Evolutionary conservation across 2,888 invertebrate species (phyloP).

Genomic region (Julus scandinavius): DNA sequence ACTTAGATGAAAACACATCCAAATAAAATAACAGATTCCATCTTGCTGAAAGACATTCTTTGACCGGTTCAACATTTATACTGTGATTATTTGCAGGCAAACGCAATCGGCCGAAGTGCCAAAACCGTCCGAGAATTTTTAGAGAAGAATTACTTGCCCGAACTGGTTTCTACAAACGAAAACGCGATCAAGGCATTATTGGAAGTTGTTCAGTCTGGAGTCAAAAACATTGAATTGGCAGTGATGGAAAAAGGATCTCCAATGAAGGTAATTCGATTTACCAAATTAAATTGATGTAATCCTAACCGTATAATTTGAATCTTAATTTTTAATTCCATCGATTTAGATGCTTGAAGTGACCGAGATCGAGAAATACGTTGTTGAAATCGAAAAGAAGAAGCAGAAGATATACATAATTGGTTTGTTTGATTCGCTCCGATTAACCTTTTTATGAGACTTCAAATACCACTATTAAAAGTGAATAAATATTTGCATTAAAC

Average conservation of each 20-base stretch:
- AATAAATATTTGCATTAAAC: background rate
- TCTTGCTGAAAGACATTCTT: no score
- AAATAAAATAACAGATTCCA: no score
- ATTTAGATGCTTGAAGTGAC: conserved; percentile 86
- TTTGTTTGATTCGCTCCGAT: background rate
- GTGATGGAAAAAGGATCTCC: conserved; percentile 82
- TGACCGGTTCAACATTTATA: no score
- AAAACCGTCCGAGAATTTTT: conserved; percentile 97
- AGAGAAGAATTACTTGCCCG: conserved; percentile 94
- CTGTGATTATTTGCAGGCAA: conserved; percentile 74
- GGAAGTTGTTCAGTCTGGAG: conserved; percentile 98
- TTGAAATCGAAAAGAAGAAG: conserved; percentile 96
- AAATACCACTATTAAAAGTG: background rate
- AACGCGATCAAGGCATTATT: conserved; percentile 84
- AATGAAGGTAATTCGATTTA: conserved; percentile 63
- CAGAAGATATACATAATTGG: conserved; percentile 78
- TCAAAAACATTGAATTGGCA: conserved; percentile 98
- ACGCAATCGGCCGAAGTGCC: conserved; percentile 97
- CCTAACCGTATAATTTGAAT: background rate
- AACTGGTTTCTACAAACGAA: conserved; percentile 75
- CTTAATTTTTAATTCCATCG: background rate
- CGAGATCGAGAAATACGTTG: conserved; percentile 92
- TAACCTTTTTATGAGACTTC: background rate
- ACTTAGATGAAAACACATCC: no score
- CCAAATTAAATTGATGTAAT: background rate